phyloP scores from a whole-genome alignment of 1,140 invertebrate genomes.

The Procambarus clarkii region DNA sequence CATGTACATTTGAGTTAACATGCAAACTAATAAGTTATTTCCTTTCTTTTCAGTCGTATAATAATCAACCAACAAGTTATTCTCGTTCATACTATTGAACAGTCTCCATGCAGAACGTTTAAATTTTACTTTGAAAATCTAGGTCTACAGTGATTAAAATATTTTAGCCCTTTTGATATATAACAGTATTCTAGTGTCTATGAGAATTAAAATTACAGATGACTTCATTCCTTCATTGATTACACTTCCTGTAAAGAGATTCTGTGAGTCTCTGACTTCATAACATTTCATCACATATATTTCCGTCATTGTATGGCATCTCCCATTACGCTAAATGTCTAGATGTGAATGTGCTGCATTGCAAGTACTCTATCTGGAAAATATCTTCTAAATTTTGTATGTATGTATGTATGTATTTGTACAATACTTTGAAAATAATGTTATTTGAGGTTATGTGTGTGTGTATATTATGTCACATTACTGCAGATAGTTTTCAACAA shows the following conservation, averaged over 20 bases:
- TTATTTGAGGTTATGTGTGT: too few species aligned
- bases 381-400: too few species aligned
- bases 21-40: background rate
- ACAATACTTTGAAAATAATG: too few species aligned
- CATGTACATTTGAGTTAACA: background rate
- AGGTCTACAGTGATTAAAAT: background rate
- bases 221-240: background rate
- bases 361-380: too few species aligned
- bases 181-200: background rate
- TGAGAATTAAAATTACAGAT: background rate
- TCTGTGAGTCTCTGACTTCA: background rate
- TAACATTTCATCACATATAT: background rate
- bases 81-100: background rate
- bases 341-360: too few species aligned
- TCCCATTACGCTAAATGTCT: background rate
- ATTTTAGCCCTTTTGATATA: background rate
- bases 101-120: background rate
- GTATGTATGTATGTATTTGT: too few species aligned
- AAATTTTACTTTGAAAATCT: background rate
- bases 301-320: background rate
- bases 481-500: too few species aligned
- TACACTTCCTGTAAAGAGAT: background rate
- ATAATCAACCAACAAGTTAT: conserved; percentile 6
- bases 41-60: conserved; percentile 9
- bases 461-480: too few species aligned